Base-by-base conservation (phyloP, 2,888 invertebrate genomes). In the Crepidodera aurea region DNA sequence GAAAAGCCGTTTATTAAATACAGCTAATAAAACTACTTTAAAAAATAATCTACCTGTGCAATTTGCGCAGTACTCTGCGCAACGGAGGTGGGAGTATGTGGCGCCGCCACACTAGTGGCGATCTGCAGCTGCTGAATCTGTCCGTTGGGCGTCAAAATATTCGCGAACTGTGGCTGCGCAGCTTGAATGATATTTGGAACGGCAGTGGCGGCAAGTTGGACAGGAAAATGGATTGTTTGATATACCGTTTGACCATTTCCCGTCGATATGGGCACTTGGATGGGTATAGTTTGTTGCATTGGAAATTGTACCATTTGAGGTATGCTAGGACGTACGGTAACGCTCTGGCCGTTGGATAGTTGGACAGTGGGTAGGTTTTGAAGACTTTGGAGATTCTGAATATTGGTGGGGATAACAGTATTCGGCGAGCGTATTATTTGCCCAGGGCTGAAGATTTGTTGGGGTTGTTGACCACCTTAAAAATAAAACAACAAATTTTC, bases 201-300 rank as follows among this genome's bases (percentile, higher is more conserved):
- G 15, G 90, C 83, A 12, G 72, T 84, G 0, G 86, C 83, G 37
- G 90, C 82, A 40, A 94, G 87, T 80, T 96, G 96, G 13, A 96
- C 85, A 0, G 97, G 97, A 73, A 98, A 90, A 79, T 97, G 96
- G 0, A 98, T 91, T 0, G 97, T 96, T 80, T 98, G 97, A 81
- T 95, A 93, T 62, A 97, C 90, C 0, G 97, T 96, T 82, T 97
- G 96, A 0, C 97, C 97, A 79, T 91, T 92, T 16, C 79, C 82
- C 56, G 91, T 88, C 50, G 90, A 88, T 67, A 95, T 93, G 1
- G 95, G 95, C 64, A 96, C 93, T 80, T 96, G 96, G 2, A 96
- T 93, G 0, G 94, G 94, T 53, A 95, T 93, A 62, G 93, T 90
- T 75, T 90, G 90, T 75, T 89, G 89, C 82, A 88, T 84, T 1